These are phyloP conservation scores for Pachliopta kotzebuea DNA, from an alignment of 2,888 invertebrate genomes.

Conservation along the genomic window DNA sequence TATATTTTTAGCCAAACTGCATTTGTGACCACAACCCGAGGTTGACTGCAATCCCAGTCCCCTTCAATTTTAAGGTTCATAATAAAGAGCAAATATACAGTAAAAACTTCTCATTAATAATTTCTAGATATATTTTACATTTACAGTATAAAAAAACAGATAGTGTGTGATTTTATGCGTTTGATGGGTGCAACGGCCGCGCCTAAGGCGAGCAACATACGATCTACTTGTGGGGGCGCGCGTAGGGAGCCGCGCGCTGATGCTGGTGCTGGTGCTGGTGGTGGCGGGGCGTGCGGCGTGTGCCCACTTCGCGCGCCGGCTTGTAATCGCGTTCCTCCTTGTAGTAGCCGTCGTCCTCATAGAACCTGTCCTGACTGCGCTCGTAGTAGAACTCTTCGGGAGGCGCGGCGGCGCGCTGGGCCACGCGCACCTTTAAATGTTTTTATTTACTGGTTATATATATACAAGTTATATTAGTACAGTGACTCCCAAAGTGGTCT, in stretches of 20 bases:
- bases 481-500: too few relatives aligned
- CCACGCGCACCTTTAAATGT: slow-evolving; percentile 47
- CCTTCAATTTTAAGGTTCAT: too few relatives aligned
- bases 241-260: slow-evolving; percentile 58
- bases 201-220: slow-evolving; percentile 33
- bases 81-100: too few relatives aligned
- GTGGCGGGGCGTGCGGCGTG: slow-evolving; percentile 49
- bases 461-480: too few relatives aligned
- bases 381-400: slow-evolving; percentile 86
- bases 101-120: too few relatives aligned
- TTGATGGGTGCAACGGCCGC: neutral
- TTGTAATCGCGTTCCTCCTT: slow-evolving; percentile 57
- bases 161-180: neutral
- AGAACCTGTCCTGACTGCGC: slow-evolving; percentile 61
- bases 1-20: too few relatives aligned
- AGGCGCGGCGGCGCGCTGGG: slow-evolving; percentile 82
- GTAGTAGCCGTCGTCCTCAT: slow-evolving; percentile 59
- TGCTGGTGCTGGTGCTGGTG: slow-evolving; percentile 40
- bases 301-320: slow-evolving; percentile 64
- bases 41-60: too few relatives aligned
- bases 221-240: slow-evolving; percentile 62
- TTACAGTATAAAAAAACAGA: too few relatives aligned
- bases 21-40: too few relatives aligned
- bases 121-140: too few relatives aligned
- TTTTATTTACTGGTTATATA: too few relatives aligned